These are phyloP conservation scores for Galendromus occidentalis DNA, from an alignment of 1,140 invertebrate species.

Conservation along the genomic window DNA sequence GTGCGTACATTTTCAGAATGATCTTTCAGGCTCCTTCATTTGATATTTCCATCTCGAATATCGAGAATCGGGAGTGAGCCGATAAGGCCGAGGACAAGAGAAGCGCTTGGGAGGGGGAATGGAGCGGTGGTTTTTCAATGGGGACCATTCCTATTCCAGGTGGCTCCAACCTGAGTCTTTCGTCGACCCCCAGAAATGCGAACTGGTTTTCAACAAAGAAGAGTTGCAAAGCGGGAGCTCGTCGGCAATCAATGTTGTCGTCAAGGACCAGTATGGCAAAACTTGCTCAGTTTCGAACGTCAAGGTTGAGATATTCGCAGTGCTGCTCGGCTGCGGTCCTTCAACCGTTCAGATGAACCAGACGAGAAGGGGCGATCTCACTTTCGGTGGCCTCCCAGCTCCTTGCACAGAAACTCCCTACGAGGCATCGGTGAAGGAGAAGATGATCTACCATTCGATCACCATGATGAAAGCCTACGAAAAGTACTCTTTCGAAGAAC, in stretches of 20 bases:
- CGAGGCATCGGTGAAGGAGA: constrained; percentile 66
- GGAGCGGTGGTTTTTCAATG: not conserved
- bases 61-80: constrained; percentile 28
- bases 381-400: constrained; percentile 46
- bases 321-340: not conserved
- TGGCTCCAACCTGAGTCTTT: constrained; percentile 84
- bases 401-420: constrained; percentile 53
- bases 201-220: constrained; percentile 51
- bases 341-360: constrained; percentile 32
- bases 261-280: constrained; percentile 79
- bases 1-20: not conserved
- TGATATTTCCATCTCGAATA: constrained; percentile 12
- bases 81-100: no score
- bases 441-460: constrained; percentile 80
- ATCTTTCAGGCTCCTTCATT: no score
- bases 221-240: constrained; percentile 59
- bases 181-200: constrained; percentile 66
- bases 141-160: constrained; percentile 26
- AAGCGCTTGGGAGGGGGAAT: not conserved
- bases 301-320: constrained; percentile 38
- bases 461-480: constrained; percentile 81
- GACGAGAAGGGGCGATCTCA: constrained; percentile 38
- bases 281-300: constrained; percentile 60
- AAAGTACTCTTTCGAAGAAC: constrained; percentile 87
- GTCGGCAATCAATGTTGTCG: constrained; percentile 54